These are phyloP conservation scores for Metopolophium dirhodum DNA, from an alignment of 1,140 invertebrate genomes.

Conservation along the genomic window DNA sequence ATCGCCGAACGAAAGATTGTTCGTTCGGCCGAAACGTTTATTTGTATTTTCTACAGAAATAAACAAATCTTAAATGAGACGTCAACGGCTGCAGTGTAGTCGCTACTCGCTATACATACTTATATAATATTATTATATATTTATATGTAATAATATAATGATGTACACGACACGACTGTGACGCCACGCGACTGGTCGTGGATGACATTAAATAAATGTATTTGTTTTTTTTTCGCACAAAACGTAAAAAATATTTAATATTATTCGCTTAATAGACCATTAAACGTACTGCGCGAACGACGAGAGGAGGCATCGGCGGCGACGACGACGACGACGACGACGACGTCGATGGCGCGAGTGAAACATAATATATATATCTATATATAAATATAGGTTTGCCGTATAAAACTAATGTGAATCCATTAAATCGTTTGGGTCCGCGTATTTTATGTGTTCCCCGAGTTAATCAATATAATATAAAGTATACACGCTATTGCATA, in stretches of 20 bases:
- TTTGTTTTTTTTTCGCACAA: neutral
- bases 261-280: neutral
- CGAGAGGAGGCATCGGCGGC: neutral
- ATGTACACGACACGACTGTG: neutral
- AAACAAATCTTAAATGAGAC: neutral
- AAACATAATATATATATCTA: neutral
- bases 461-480: constrained; percentile 28
- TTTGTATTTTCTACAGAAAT: no score
- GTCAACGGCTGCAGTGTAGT: no score
- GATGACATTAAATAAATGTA: neutral
- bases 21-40: no score
- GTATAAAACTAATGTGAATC: constrained; percentile 44
- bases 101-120: neutral
- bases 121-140: neutral
- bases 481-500: neutral
- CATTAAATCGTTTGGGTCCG: constrained; percentile 35
- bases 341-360: neutral
- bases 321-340: no score
- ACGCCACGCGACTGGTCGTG: neutral
- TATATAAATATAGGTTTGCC: constrained; percentile 19
- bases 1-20: no score
- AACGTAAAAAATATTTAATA: neutral
- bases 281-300: neutral
- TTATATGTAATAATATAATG: neutral
- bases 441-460: constrained; percentile 32